Percentiles rank a stretch among this genome's conserved stretches.
Evolutionary conservation across 2,113 vertebrate genomes (phyloP).

Genomic region (Melanerpes formicivorus): DNA sequence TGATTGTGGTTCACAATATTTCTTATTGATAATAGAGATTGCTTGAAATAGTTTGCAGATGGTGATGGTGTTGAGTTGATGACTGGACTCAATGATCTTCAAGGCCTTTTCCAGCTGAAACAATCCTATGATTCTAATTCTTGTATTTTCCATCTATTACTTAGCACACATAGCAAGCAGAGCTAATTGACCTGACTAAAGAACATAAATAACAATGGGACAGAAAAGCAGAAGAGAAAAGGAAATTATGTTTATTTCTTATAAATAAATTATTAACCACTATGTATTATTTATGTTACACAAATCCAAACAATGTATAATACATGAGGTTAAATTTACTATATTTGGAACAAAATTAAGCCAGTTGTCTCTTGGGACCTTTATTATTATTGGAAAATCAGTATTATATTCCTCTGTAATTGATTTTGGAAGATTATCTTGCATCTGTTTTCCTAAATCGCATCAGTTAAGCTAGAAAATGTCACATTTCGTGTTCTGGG

Average conservation of each 20-base stretch:
- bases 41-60: not conserved
- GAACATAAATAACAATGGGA: constrained; percentile 55
- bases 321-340: constrained; percentile 76
- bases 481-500: not conserved
- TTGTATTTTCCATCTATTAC: constrained; percentile 25
- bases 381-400: constrained; percentile 77
- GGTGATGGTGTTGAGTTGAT: constrained; percentile 16
- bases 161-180: constrained; percentile 24
- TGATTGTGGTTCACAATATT: too few relatives aligned
- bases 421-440: constrained; percentile 72
- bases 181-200: constrained; percentile 57
- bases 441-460: constrained; percentile 64
- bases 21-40: too few relatives aligned
- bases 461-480: constrained; percentile 46
- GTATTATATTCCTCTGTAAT: constrained; percentile 75
- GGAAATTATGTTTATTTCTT: constrained; percentile 68
- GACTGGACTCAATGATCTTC: not conserved
- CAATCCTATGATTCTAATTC: not conserved
- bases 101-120: not conserved
- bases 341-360: constrained; percentile 79
- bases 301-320: constrained; percentile 79
- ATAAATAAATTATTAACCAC: constrained; percentile 73
- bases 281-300: constrained; percentile 80
- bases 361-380: constrained; percentile 66
- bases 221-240: constrained; percentile 59